phyloP scores from a whole-genome alignment of 2,888 invertebrate genomes.

The Sesamia inferens region DNA sequence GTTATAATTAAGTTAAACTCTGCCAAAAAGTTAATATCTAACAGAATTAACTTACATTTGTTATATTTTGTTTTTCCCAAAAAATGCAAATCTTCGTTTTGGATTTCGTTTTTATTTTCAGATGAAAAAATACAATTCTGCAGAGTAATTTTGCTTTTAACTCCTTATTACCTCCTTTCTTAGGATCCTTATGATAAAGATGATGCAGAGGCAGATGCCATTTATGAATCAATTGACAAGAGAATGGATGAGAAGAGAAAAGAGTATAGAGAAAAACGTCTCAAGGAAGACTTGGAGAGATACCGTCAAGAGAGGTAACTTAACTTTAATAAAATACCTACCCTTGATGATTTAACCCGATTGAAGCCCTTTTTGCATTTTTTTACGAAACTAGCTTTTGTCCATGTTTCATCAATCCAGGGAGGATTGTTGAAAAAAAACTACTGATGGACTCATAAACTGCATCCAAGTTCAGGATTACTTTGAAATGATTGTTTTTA shows the following conservation, averaged over 20 bases:
- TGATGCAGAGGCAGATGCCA: constrained; percentile 99
- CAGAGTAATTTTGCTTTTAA: background rate
- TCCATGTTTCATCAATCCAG: too few relatives aligned
- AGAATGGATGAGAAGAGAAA: constrained; percentile 99
- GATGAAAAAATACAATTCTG: background rate
- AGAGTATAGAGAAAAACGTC: constrained; percentile 97
- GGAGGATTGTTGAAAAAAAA: too few relatives aligned
- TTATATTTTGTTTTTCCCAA: too few relatives aligned
- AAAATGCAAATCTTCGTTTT: background rate
- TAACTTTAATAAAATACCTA: background rate
- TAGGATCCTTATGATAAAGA: constrained; percentile 99
- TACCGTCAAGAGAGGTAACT: constrained; percentile 97
- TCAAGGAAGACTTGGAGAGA: constrained; percentile 98
- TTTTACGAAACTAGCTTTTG: background rate
- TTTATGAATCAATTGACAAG: constrained; percentile 99
- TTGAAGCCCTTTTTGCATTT: background rate
- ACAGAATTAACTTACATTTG: too few relatives aligned
- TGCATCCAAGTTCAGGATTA: too few relatives aligned
- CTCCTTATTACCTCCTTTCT: constrained; percentile 1
- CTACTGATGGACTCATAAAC: too few relatives aligned
- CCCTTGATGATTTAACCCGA: too few relatives aligned
- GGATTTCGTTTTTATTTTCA: background rate
- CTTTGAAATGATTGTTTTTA: too few relatives aligned
- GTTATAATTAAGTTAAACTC: background rate
- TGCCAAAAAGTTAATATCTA: background rate